These are phyloP conservation scores for Cacoxenus indagator DNA, from an alignment of 2,888 invertebrate genomes.

Conservation along the genomic window DNA sequence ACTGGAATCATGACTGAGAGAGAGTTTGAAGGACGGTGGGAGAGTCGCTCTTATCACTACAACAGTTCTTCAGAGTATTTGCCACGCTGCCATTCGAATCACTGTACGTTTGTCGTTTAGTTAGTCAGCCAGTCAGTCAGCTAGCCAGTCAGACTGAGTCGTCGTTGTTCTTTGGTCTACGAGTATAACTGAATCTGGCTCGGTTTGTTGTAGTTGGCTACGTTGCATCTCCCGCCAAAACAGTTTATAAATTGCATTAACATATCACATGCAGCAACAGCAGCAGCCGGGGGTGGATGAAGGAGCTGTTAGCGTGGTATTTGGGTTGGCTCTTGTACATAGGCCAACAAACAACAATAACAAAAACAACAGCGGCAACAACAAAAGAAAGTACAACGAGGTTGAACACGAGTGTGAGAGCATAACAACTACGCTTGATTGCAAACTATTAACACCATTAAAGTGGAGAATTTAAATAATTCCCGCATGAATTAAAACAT, in stretches of 20 bases:
- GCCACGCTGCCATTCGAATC: neutral
- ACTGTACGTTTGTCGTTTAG: neutral
- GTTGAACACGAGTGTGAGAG: neutral
- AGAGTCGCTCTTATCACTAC: neutral
- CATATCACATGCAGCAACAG: slow-evolving; percentile 15
- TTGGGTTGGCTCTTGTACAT: neutral
- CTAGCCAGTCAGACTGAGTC: neutral
- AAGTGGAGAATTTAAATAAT: slow-evolving; percentile 58
- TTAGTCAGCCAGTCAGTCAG: slow-evolving; percentile 6
- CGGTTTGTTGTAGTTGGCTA: neutral
- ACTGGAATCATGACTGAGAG: neutral
- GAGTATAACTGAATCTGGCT: neutral
- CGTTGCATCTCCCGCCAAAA: neutral
- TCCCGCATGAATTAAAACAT: slow-evolving; percentile 42
- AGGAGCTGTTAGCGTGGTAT: neutral
- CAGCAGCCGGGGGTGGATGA: neutral
- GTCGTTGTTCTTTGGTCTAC: neutral
- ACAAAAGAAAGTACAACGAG: slow-evolving; percentile 26
- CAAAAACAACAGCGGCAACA: slow-evolving; percentile 9
- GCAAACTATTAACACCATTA: slow-evolving; percentile 63
- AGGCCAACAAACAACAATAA: neutral
- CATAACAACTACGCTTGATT: slow-evolving; percentile 46
- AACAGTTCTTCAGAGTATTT: neutral
- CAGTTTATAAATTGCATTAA: slow-evolving; percentile 21
- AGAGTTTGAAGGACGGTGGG: no score